These are phyloP conservation scores for Acrobasis repandana DNA, from an alignment of 2,888 invertebrate genomes.

Conservation along the genomic window DNA sequence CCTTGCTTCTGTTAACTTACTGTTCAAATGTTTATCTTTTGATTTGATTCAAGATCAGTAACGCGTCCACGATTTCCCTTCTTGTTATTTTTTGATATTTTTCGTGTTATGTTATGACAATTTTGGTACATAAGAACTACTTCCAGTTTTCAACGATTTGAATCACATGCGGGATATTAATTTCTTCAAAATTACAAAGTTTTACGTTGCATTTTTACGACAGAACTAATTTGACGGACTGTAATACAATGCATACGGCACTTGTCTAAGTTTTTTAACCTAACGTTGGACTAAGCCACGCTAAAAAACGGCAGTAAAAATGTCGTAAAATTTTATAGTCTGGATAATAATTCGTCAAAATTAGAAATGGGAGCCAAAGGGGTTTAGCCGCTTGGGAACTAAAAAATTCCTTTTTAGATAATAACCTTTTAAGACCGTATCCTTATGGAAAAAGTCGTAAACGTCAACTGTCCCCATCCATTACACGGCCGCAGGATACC, in stretches of 20 bases:
- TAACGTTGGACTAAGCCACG: background rate
- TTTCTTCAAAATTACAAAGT: background rate
- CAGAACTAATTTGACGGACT: slow-evolving; percentile 12
- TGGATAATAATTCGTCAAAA: slow-evolving; percentile 68
- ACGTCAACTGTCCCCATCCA: slow-evolving; percentile 31
- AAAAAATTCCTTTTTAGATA: slow-evolving; percentile 62
- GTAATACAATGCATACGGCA: background rate
- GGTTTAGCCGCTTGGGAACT: slow-evolving; percentile 57
- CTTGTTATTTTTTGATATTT: background rate
- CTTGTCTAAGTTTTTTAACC: slow-evolving; percentile 8
- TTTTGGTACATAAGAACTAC: background rate
- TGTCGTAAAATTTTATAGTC: slow-evolving; percentile 72
- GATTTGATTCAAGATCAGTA: background rate
- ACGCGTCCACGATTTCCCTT: background rate
- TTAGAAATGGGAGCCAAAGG: slow-evolving; percentile 68
- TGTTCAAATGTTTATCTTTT: background rate
- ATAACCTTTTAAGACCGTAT: slow-evolving; percentile 53
- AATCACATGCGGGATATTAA: background rate
- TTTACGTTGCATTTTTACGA: slow-evolving; percentile 7
- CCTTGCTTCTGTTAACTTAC: slow-evolving; percentile 29
- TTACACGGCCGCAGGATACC: slow-evolving; percentile 11
- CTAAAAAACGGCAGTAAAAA: slow-evolving; percentile 78
- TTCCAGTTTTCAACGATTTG: background rate
- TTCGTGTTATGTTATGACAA: background rate
- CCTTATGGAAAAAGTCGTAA: slow-evolving; percentile 71